phyloP scores from a whole-genome alignment of 2,797 vertebrate genomes.

The Tauraco hartlaubi region DNA sequence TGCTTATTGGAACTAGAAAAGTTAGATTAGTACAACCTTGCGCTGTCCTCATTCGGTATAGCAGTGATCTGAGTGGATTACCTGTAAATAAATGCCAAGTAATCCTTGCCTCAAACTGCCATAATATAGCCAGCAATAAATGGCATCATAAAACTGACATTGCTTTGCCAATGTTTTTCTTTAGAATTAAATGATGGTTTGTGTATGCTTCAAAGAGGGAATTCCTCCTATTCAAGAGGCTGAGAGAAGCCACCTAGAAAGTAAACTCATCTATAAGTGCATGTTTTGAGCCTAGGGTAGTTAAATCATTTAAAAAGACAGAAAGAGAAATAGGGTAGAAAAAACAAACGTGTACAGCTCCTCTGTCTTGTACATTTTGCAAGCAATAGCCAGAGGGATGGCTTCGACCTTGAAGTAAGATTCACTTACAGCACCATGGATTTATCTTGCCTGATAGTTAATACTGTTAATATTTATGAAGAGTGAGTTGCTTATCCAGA shows the following conservation, averaged over 20 bases:
- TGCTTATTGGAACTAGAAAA: not conserved
- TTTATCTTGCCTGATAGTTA: slow-evolving; percentile 13
- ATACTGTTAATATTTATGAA: slow-evolving; percentile 29
- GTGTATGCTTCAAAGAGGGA: slow-evolving; percentile 51
- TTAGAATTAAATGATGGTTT: slow-evolving; percentile 60
- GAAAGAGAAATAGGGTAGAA: not conserved
- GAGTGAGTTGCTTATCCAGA: not conserved
- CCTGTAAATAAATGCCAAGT: slow-evolving; percentile 25
- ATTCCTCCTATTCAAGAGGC: slow-evolving; percentile 39
- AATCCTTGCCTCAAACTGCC: slow-evolving; percentile 58
- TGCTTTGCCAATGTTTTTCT: slow-evolving; percentile 47
- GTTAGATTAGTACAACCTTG: slow-evolving; percentile 33
- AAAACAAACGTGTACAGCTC: not conserved
- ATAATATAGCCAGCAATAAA: slow-evolving; percentile 62
- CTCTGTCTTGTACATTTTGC: not conserved
- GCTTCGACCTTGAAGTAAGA: not conserved
- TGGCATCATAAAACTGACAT: slow-evolving; percentile 69
- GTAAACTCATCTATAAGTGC: slow-evolving; percentile 4
- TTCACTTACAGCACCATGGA: not conserved
- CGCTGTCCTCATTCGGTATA: slow-evolving; percentile 29
- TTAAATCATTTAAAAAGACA: slow-evolving; percentile 19
- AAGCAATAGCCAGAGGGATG: not conserved
- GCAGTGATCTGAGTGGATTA: slow-evolving; percentile 60
- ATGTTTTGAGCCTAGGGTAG: slow-evolving; percentile 9
- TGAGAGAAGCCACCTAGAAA: slow-evolving; percentile 54